phyloP scores from a whole-genome alignment of 2,797 vertebrate species.

The Rhynchotus rufescens region DNA sequence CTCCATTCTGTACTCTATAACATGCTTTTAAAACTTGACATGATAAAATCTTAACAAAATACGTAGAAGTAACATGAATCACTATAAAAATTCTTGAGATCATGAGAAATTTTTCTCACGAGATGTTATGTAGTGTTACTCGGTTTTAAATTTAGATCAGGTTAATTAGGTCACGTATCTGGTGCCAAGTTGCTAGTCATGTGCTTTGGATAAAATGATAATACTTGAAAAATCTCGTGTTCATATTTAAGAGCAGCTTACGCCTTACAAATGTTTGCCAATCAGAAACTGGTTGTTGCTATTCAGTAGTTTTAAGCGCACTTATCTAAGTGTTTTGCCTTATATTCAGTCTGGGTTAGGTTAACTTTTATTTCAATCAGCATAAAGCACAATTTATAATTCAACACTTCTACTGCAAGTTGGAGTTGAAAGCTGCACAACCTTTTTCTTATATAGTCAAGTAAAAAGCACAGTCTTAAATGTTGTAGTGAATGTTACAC shows the following conservation, averaged over 20 bases:
- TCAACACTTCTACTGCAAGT: neutral
- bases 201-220: neutral
- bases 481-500: neutral
- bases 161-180: neutral
- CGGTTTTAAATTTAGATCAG: neutral
- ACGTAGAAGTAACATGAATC: neutral
- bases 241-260: neutral
- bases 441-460: neutral
- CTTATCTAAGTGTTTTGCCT: neutral
- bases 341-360: neutral
- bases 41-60: neutral
- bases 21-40: neutral
- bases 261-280: neutral
- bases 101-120: neutral
- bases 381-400: neutral
- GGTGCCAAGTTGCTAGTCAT: neutral
- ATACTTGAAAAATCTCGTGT: neutral
- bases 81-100: neutral
- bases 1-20: neutral
- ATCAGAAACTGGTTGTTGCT: neutral
- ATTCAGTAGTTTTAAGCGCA: neutral
- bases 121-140: neutral
- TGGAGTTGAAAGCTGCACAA: neutral
- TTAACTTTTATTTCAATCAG: conserved; percentile 16
- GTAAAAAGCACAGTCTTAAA: conserved; percentile 4